These are phyloP conservation scores for Uria aalge DNA, from an alignment of 2,113 vertebrate species.

Conservation along the genomic window DNA sequence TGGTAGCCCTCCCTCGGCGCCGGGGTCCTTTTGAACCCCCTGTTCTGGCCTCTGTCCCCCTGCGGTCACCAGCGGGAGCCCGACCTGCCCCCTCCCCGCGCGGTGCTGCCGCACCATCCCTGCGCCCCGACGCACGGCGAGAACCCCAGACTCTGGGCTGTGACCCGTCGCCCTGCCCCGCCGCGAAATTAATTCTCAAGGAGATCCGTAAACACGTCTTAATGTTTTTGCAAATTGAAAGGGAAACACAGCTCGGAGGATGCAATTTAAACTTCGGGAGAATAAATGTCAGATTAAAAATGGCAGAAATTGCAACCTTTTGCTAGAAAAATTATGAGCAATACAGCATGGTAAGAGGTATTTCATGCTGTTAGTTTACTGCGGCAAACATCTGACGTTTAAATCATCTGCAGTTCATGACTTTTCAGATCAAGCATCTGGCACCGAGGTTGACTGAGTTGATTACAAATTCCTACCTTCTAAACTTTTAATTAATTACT, in stretches of 20 bases:
- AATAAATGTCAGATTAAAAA: background rate
- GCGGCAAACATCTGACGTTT: background rate
- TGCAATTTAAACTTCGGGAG: background rate
- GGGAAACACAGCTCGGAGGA: background rate
- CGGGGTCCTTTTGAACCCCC: background rate
- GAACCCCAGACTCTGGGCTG: rapidly evolving
- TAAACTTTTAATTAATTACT: constrained; percentile 2
- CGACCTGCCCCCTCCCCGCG: background rate
- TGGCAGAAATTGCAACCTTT: background rate
- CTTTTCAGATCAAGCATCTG: background rate
- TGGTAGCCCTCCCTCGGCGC: rapidly evolving
- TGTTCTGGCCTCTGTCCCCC: rapidly evolving
- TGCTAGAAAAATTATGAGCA: background rate
- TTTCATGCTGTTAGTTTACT: background rate
- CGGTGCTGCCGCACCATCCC: rapidly evolving
- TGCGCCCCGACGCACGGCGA: rapidly evolving
- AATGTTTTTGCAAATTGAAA: background rate
- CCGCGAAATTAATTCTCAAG: background rate
- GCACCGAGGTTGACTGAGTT: background rate
- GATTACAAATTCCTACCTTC: background rate
- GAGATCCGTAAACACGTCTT: rapidly evolving
- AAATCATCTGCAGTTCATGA: background rate
- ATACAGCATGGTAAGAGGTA: background rate
- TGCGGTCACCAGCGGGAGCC: rapidly evolving
- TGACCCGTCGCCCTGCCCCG: rapidly evolving